These are phyloP conservation scores for Silvanus unidentatus DNA, from an alignment of 2,888 invertebrate genomes.

Conservation along the genomic window DNA sequence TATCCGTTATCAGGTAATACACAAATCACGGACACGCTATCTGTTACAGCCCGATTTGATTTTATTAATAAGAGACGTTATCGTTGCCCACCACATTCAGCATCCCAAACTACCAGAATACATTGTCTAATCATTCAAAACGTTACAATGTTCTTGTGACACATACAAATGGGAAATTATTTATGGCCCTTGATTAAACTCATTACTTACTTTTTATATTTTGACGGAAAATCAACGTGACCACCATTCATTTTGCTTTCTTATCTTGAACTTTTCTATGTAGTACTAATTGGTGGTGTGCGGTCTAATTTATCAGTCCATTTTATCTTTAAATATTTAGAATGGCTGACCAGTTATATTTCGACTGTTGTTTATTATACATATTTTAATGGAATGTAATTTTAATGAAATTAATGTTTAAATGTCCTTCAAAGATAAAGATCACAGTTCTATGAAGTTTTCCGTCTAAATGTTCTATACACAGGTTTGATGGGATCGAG, in stretches of 20 bases:
- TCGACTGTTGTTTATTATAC: too few species aligned
- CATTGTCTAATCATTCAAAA: too few species aligned
- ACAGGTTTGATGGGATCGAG: too few species aligned
- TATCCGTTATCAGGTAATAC: slow-evolving; percentile 43
- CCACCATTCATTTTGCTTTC: background rate
- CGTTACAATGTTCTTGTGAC: slow-evolving; percentile 18
- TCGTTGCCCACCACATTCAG: slow-evolving; percentile 25
- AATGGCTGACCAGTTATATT: too few species aligned
- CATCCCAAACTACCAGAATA: too few species aligned
- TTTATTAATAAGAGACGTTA: slow-evolving; percentile 36
- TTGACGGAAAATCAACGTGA: background rate
- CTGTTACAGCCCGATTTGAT: slow-evolving; percentile 41
- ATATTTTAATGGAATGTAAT: too few species aligned
- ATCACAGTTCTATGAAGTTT: too few species aligned
- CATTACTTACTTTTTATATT: slow-evolving; percentile 10
- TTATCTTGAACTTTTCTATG: background rate
- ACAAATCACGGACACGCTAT: slow-evolving; percentile 43
- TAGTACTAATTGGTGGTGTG: background rate
- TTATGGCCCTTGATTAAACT: slow-evolving; percentile 22
- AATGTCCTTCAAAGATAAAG: too few species aligned
- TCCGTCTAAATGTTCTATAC: too few species aligned
- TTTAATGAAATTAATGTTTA: too few species aligned
- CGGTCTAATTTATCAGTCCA: too few species aligned
- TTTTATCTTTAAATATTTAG: too few species aligned
- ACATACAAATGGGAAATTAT: slow-evolving; percentile 28